phyloP scores from a whole-genome alignment of 2,888 invertebrate species.

The Augiades crinisus region DNA sequence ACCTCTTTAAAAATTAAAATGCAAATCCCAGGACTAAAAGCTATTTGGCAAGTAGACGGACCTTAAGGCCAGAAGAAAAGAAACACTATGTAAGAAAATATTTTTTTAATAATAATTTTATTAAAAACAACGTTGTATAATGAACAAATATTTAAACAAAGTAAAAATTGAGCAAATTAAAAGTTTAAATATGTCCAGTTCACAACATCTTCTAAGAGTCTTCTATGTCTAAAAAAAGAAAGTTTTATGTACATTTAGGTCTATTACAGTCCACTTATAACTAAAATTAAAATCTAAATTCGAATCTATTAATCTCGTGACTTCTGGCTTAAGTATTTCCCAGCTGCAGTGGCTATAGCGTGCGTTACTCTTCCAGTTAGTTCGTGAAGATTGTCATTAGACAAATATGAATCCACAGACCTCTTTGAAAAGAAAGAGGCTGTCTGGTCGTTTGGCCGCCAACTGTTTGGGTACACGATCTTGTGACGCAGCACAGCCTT shows the following conservation, averaged over 20 bases:
- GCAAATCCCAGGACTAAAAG: too few relatives aligned
- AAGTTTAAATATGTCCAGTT: conserved; percentile 70
- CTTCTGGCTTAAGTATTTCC: conserved; percentile 56
- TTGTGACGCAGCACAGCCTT: conserved; percentile 88
- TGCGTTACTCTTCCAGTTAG: conserved; percentile 70
- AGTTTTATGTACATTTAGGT: not conserved
- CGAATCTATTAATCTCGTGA: conserved; percentile 31
- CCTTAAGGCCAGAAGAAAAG: too few relatives aligned
- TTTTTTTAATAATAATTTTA: conserved; percentile 11
- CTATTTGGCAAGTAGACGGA: too few relatives aligned
- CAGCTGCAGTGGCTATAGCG: conserved; percentile 63
- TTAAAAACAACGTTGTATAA: conserved; percentile 54
- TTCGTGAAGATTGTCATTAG: conserved; percentile 72
- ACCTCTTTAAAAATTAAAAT: too few relatives aligned
- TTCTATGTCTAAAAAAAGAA: conserved; percentile 17
- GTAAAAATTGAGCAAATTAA: conserved; percentile 15
- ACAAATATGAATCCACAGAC: conserved; percentile 68
- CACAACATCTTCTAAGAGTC: conserved; percentile 50
- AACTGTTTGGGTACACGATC: conserved; percentile 83
- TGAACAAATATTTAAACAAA: conserved; percentile 65
- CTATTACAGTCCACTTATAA: not conserved
- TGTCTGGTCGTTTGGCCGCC: conserved; percentile 63
- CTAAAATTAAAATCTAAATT: not conserved
- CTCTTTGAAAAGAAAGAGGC: conserved; percentile 67
- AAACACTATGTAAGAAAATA: not conserved